Base-by-base conservation (phyloP, 2,888 invertebrate genomes). In the Hoplodrina ambigua region DNA sequence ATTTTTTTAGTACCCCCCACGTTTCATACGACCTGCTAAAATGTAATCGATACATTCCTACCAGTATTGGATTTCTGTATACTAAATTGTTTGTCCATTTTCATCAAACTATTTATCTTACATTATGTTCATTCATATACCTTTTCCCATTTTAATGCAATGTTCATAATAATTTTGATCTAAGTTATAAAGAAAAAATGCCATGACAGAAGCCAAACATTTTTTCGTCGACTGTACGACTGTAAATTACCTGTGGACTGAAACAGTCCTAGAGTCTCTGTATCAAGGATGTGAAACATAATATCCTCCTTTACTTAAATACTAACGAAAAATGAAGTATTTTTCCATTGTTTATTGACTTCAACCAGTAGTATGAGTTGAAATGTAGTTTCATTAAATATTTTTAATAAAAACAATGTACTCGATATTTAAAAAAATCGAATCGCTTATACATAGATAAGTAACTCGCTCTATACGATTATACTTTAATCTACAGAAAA, bases 1-100 rank as follows among this genome's bases (percentile, higher is more conserved):
- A 46, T 46, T 79, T 82, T 79, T 82, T 83, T 81, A 84, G 74
- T 79, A 79, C 66, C 72, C 37, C 75, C 72, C 62, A 71, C 64
- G 68, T 73, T 67, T 81, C 70, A 70, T 69, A 33, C 62, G 72
- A 78, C 68, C 75, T 56, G 56, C 52, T 64, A 68, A 68, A 77
- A 80, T 83, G 75, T 83, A 88, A 89, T 85, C 81, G 65, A 81
- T 86, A 94, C 94, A 94, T 95, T 94, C 94, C 94, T 88, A 80
- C 72, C 86, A 91, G 92, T 92, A 93, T 94, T 93, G 92, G 90
- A 88, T 88, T 85, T 83, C 53, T 73, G 80, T 87, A 85, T 89
- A 87, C 77, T 86, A 88, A 88, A 78, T 76, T 80, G 63, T 74
- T 76, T 78, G 30, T 69, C 60, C 64, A 72, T 69, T 64, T 49